Evolutionary conservation across 2,113 vertebrate genomes (phyloP).

Genomic region (Saguinus imperator): DNA sequence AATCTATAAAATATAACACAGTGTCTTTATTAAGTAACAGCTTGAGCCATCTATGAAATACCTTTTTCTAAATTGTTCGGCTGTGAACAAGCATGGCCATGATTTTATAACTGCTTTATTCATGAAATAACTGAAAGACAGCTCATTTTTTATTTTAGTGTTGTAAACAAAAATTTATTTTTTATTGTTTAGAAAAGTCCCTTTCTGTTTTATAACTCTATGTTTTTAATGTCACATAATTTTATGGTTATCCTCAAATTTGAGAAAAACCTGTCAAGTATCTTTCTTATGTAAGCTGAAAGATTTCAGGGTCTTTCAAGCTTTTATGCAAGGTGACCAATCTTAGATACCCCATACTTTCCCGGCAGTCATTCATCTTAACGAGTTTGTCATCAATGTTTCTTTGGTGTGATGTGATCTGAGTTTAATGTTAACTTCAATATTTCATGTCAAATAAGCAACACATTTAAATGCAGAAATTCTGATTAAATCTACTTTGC

Average conservation of each 20-base stretch:
- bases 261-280: neutral
- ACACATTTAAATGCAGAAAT: neutral
- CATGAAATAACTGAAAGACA: rapidly evolving
- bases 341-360: neutral
- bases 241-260: neutral
- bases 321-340: neutral
- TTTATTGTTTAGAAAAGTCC: neutral
- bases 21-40: neutral
- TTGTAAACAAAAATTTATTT: neutral
- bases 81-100: neutral
- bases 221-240: neutral
- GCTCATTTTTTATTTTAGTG: neutral
- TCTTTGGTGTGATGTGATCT: neutral
- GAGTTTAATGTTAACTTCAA: neutral
- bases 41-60: rapidly evolving
- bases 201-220: neutral
- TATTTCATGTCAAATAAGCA: neutral
- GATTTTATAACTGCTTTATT: neutral
- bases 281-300: neutral
- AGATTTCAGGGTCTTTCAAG: neutral
- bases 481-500: neutral
- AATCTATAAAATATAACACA: neutral
- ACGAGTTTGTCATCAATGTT: neutral
- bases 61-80: neutral
- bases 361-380: neutral